phyloP scores from a whole-genome alignment of 2,888 invertebrate genomes.

The Tetragonisca angustula region DNA sequence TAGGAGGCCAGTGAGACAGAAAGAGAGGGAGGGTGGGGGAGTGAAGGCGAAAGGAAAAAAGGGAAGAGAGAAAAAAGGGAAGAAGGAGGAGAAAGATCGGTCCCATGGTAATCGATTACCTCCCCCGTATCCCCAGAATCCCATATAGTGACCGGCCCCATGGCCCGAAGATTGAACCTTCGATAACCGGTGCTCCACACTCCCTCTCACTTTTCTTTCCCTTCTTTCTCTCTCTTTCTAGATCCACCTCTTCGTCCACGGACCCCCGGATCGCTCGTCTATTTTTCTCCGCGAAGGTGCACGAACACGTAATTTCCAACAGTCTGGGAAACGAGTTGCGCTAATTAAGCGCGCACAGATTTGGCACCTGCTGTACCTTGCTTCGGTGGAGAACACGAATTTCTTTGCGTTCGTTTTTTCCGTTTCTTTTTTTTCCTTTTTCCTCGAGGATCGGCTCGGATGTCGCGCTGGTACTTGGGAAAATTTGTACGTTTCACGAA shows the following conservation, averaged over 20 bases:
- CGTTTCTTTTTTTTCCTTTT: not conserved
- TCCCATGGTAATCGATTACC: slow-evolving; percentile 81
- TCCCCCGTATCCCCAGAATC: slow-evolving; percentile 80
- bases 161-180: slow-evolving; percentile 78
- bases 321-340: slow-evolving; percentile 59
- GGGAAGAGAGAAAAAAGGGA: slow-evolving; percentile 50
- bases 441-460: not conserved
- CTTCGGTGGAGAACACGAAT: not conserved
- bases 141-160: slow-evolving; percentile 78
- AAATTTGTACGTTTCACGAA: slow-evolving; percentile 15
- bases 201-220: slow-evolving; percentile 28
- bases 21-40: slow-evolving; percentile 9
- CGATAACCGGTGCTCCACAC: slow-evolving; percentile 73
- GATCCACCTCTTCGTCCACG: slow-evolving; percentile 36
- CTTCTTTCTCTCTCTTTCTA: slow-evolving; percentile 16
- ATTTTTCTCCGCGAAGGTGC: slow-evolving; percentile 60
- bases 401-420: no score
- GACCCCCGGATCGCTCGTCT: slow-evolving; percentile 40
- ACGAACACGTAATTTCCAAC: slow-evolving; percentile 61
- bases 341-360: slow-evolving; percentile 66
- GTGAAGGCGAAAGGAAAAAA: slow-evolving; percentile 29
- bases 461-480: not conserved
- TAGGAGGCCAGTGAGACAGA: slow-evolving; percentile 23
- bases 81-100: slow-evolving; percentile 70
- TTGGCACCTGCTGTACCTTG: slow-evolving; percentile 51